Evolutionary conservation across 2,797 vertebrate species (phyloP).

Genomic region (Rhinogobio ventralis): DNA sequence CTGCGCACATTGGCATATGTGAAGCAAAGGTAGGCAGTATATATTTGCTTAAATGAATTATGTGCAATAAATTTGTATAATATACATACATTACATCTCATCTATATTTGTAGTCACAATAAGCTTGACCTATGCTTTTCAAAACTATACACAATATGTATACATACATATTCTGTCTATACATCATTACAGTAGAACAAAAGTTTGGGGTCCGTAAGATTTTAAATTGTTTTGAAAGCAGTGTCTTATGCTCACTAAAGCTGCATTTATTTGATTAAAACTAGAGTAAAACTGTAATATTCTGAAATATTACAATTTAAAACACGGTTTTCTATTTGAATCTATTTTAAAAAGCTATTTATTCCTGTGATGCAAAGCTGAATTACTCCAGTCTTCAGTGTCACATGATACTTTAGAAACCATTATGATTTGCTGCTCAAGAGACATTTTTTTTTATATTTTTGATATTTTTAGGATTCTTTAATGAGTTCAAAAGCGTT

Average conservation of each 20-base stretch:
- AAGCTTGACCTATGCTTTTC: neutral
- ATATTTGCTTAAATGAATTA: neutral
- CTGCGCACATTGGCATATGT: neutral
- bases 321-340: no score
- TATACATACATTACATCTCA: neutral
- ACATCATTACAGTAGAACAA: neutral
- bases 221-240: neutral
- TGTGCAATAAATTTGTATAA: neutral
- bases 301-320: neutral
- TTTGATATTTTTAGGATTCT: no score
- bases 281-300: neutral
- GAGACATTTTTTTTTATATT: neutral
- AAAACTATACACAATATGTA: neutral
- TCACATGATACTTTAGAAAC: no score
- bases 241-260: neutral
- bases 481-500: no score
- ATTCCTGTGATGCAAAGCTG: no score
- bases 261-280: neutral
- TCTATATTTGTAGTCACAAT: neutral
- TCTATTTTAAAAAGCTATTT: no score
- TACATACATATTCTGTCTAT: neutral
- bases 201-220: neutral
- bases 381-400: no score
- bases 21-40: neutral
- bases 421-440: neutral